These are phyloP conservation scores for Cinclus mexicanus DNA, from an alignment of 2,113 vertebrate genomes.

Conservation along the genomic window DNA sequence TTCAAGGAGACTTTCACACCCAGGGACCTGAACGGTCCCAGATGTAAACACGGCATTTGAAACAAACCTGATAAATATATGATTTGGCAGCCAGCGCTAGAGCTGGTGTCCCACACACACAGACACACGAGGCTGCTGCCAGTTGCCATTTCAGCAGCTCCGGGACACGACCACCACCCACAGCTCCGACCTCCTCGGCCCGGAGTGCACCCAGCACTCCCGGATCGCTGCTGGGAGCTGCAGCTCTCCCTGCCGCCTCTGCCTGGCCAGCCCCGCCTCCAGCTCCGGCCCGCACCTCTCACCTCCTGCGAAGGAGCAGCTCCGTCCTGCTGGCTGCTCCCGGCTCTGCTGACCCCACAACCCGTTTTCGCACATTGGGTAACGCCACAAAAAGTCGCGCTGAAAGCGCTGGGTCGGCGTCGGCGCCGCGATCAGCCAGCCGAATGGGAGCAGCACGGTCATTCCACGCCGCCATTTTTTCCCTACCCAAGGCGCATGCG, in stretches of 20 bases:
- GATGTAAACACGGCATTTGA: background rate
- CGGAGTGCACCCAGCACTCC: background rate
- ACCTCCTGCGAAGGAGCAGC: background rate
- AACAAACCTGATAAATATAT: background rate
- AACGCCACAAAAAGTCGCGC: background rate
- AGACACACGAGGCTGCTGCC: too few relatives aligned
- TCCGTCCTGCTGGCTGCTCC: background rate
- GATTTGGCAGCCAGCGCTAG: background rate
- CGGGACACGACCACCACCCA: too few relatives aligned
- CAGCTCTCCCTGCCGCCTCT: too few relatives aligned
- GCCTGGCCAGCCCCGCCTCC: too few relatives aligned
- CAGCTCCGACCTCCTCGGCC: background rate
- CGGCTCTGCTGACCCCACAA: background rate
- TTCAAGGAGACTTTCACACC: background rate
- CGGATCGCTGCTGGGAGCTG: background rate
- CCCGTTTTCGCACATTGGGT: background rate
- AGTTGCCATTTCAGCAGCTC: background rate
- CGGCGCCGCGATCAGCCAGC: rapidly evolving
- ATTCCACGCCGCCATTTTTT: rapidly evolving
- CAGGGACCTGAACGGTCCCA: background rate
- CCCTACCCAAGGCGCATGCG: rapidly evolving
- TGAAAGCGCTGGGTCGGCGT: rapidly evolving
- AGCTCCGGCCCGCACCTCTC: background rate
- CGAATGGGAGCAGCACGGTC: rapidly evolving
- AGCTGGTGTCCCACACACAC: background rate